A percentile compares a stretch with the other conserved stretches of the same genome.
Evolutionary conservation across 2,888 invertebrate genomes (phyloP).

Genomic region (Oligia latruncula): DNA sequence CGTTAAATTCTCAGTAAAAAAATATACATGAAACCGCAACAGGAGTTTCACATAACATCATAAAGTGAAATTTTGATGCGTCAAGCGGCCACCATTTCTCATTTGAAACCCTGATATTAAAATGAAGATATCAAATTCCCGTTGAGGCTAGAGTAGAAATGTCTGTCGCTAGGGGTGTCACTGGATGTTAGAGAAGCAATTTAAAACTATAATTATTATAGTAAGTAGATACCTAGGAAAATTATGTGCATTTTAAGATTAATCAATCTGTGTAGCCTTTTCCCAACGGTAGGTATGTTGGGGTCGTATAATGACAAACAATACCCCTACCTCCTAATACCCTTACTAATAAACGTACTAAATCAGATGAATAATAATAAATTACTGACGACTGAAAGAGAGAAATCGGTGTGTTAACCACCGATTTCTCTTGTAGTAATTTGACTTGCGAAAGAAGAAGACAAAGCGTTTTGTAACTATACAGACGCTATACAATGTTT

Average conservation of each 20-base stretch:
- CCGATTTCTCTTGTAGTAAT: no score
- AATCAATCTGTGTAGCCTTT: not conserved
- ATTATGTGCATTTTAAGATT: not conserved
- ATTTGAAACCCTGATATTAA: constrained; percentile 52
- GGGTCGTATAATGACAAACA: not conserved
- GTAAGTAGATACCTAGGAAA: not conserved
- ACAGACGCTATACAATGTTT: no score
- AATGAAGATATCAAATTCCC: constrained; percentile 56
- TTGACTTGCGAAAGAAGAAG: no score
- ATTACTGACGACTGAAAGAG: no score
- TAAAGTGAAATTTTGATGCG: constrained; percentile 30
- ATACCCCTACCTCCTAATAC: no score
- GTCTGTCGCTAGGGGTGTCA: constrained; percentile 24
- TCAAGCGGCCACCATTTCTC: constrained; percentile 21
- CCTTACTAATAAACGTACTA: no score
- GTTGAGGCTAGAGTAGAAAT: constrained; percentile 26
- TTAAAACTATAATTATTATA: not conserved
- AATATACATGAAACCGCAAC: constrained; percentile 1
- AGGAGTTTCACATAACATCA: constrained; percentile 11
- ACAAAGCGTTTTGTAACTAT: no score
- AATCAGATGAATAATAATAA: no score
- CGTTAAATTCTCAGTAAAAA: constrained; percentile 5
- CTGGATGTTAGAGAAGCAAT: not conserved
- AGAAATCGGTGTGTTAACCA: no score
- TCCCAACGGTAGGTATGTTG: not conserved